These are phyloP conservation scores for Metacarcinus magister DNA, from an alignment of 2,888 invertebrate species.

Conservation along the genomic window DNA sequence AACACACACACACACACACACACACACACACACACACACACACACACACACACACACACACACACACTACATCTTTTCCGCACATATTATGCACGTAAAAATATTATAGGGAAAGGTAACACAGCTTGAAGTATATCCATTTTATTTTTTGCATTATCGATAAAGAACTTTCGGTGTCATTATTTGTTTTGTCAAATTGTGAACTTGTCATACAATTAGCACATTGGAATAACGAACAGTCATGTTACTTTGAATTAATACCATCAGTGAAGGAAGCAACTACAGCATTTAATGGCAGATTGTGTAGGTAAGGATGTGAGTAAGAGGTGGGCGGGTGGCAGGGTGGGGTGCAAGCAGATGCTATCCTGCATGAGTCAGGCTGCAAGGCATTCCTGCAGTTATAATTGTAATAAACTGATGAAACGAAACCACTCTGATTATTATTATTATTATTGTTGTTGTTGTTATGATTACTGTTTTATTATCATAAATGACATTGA, in stretches of 20 bases:
- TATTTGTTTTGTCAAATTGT: not conserved
- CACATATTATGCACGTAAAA: not conserved
- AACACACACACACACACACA: no score
- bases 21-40: no score
- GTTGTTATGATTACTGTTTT: not conserved
- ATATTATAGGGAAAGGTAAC: not conserved
- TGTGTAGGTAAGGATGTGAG: not conserved
- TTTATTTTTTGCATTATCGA: no score
- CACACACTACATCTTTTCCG: not conserved
- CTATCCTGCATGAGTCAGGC: not conserved
- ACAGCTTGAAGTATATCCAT: not conserved
- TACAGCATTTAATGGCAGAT: not conserved
- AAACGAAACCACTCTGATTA: not conserved
- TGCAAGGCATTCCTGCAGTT: not conserved
- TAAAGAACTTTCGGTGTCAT: no score
- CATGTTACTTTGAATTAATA: not conserved
- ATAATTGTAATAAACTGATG: not conserved
- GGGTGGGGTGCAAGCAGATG: not conserved
- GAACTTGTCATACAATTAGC: not conserved
- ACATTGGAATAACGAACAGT: not conserved
- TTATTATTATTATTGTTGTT: not conserved
- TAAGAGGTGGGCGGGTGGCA: not conserved
- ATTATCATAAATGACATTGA: no score
- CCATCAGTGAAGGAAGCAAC: not conserved
- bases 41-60: not conserved